phyloP scores from a whole-genome alignment of 2,797 vertebrate species.

The Betta splendens region DNA sequence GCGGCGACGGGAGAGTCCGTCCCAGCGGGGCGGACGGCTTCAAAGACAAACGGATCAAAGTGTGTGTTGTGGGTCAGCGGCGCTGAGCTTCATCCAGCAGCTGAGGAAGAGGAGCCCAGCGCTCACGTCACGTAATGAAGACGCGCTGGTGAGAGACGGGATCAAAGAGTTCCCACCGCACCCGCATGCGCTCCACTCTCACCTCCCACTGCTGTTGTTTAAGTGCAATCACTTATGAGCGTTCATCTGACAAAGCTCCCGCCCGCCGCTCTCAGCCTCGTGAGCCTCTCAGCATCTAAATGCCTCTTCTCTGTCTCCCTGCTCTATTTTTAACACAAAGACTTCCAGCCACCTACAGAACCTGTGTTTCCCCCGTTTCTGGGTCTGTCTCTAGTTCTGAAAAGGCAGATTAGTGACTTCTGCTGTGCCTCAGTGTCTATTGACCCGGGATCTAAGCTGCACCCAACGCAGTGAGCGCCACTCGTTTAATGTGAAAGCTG shows the following conservation, averaged over 20 bases:
- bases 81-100: slow-evolving; percentile 34
- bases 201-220: slow-evolving; percentile 17
- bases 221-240: background rate
- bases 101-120: background rate
- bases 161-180: slow-evolving; percentile 34
- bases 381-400: slow-evolving; percentile 45
- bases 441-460: slow-evolving; percentile 50
- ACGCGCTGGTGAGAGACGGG: slow-evolving; percentile 20
- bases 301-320: slow-evolving; percentile 17
- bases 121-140: too few species aligned
- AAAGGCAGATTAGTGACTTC: slow-evolving; percentile 64
- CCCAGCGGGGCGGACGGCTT: slow-evolving; percentile 25
- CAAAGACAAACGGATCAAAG: slow-evolving; percentile 53
- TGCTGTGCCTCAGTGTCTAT: slow-evolving; percentile 36
- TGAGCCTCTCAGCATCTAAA: slow-evolving; percentile 28
- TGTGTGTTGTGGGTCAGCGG: slow-evolving; percentile 57
- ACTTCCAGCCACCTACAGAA: slow-evolving; percentile 41
- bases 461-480: slow-evolving; percentile 8
- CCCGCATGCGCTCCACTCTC: slow-evolving; percentile 27
- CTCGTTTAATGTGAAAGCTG: too few species aligned
- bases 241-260: slow-evolving; percentile 2
- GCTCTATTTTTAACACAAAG: slow-evolving; percentile 51
- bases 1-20: slow-evolving; percentile 9
- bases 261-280: background rate
- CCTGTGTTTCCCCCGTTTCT: slow-evolving; percentile 30